Evolutionary conservation across 2,797 vertebrate genomes (phyloP), one percentile per base, ranked within the genome.

Genomic region (Dipus sagitta): DNA sequence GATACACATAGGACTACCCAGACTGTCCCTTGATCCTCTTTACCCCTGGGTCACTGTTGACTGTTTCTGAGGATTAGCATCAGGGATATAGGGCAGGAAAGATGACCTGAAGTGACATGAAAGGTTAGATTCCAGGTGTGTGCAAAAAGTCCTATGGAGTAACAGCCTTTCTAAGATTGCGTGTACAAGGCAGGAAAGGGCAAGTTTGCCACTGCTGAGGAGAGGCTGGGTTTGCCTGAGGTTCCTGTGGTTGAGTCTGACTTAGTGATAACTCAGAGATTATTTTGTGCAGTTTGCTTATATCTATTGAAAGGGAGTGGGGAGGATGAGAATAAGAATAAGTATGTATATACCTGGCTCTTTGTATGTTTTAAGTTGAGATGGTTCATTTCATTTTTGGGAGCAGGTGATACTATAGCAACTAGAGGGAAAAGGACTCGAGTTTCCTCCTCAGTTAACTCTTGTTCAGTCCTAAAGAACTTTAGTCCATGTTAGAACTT

Each of bases 381-480:
- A 71, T 3, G 20, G 42, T 90, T 34, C 85, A 24, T 89, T 96
- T 92, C 75, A 58, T 58, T 96, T 62, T n/a, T 0, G 21, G 68
- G 60, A 65, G 23, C 7, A 77, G 54, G 23, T 14, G 10, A 0
- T 64, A 4, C 0, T 0, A 21, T 71, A 86, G 74, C 70, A 34
- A 54, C 78, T 79, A 75, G 34, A 89, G 85, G 71, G 72, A 30
- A 30, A 65, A 75, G 91, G 81, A 95, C 93, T 92, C 87, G 89
- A 80, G 84, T 94, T 96, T 96, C 88, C 88, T 92, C 21, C 18
- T 94, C 2, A 93, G 82, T 88, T 94, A 95, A 96, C 88, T 93
- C 90, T 94, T 96, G 82, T 42, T 96, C 94, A 88, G 86, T 88
- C 21, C 20, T 54, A 34, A 20, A 81, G 90, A 81, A 78, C 92